Evolutionary conservation across 2,113 vertebrate genomes (phyloP), one percentile per base, ranked within the genome.

Genomic region (Muntiacus reevesi): DNA sequence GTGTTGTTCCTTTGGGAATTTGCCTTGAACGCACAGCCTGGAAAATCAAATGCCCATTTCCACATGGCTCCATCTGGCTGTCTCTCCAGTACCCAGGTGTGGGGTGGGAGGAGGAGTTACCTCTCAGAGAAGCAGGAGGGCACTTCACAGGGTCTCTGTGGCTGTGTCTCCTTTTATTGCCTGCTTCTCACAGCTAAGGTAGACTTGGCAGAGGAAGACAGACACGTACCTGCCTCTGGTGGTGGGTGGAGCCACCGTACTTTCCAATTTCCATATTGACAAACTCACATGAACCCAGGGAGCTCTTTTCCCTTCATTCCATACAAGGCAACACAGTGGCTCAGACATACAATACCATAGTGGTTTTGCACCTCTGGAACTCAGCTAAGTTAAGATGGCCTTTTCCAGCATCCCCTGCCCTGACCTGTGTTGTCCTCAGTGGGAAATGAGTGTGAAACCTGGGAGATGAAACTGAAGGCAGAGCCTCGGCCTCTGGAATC

Each of bases 101-200:
- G 2, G 67, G 67, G 10, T 74, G 10, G 19, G 28, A 14, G 40
- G 43, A 23, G 40, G 7, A 33, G 45, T 21, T 0, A 5, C 21
- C 2, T 45, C 30, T 45, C 59, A 36, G 23, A 85, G 45, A 90
- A 52, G 14, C 7, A 52, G 7, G 1, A 71, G 30, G 13, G 30
- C 27, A 52, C 13, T 81, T 36, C 27, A 45, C 13, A 2, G 17
- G 33, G 62, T 45, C 36, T 82, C 62, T 40, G 21, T 7, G 45
- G 33, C 8, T 60, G 0, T 2, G 6, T 0, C 3, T 45, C 11
- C 6, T 25, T 1, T 5, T 5, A 43, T 27, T 17, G 16, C 21
- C 28, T 1, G 11, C 17, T 81, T 25, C 27, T 88, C 33, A 5
- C 4, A 4, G 2, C 3, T 28, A 12, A 28, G 47, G 17, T 17